These are phyloP conservation scores for Paramacrobiotus metropolitanus DNA, from an alignment of 1,140 invertebrate genomes.

Conservation along the genomic window DNA sequence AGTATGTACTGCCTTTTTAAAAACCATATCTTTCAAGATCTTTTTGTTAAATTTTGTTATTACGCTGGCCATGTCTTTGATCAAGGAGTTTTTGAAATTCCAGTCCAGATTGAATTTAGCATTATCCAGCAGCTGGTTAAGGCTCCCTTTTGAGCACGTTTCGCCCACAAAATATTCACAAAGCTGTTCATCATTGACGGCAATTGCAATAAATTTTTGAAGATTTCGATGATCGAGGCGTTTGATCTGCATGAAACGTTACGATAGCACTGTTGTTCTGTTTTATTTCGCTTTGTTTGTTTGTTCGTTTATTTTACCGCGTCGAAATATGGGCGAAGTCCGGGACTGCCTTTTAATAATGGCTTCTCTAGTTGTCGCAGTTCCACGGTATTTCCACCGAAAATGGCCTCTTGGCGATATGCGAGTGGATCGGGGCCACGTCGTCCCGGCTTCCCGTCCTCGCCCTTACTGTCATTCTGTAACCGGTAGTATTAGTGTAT, in stretches of 20 bases:
- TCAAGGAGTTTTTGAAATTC: conserved; percentile 75
- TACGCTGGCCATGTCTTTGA: conserved; percentile 67
- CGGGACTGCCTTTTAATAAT: neutral
- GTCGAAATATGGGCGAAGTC: neutral
- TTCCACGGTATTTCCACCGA: neutral
- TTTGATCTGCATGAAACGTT: conserved; percentile 59
- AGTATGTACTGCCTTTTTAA: no score
- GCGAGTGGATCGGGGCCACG: no score
- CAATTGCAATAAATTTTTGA: conserved; percentile 76
- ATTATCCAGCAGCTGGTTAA: conserved; percentile 63
- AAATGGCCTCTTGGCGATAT: neutral
- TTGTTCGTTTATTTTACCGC: no score
- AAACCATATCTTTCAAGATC: no score
- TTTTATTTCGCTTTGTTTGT: no score
- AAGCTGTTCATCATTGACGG: conserved; percentile 54
- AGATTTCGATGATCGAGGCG: conserved; percentile 85
- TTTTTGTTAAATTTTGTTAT: no score
- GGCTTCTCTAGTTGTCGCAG: neutral
- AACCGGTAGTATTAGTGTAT: no score
- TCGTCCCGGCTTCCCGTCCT: no score
- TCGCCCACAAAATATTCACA: conserved; percentile 62
- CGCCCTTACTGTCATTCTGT: no score
- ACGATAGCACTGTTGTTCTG: no score
- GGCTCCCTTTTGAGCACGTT: conserved; percentile 77
- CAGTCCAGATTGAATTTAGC: conserved; percentile 73